These are phyloP conservation scores for Drosophila rellima DNA, from an alignment of 2,888 invertebrate species.

Conservation along the genomic window DNA sequence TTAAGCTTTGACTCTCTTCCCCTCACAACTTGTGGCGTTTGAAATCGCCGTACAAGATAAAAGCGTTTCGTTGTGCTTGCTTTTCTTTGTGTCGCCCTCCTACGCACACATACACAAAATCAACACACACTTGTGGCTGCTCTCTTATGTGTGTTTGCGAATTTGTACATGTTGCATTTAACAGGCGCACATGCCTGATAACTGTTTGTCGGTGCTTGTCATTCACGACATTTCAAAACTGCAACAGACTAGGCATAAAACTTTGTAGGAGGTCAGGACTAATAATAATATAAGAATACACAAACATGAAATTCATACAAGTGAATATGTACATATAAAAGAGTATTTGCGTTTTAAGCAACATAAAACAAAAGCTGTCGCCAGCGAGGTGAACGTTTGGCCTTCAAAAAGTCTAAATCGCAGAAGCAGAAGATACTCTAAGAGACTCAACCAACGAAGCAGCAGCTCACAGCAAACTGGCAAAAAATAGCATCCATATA, in stretches of 20 bases:
- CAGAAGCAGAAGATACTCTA: conserved; percentile 56
- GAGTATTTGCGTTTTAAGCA: conserved; percentile 1
- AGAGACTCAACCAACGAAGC: conserved; percentile 25
- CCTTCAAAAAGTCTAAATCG: conserved; percentile 73
- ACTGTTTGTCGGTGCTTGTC: conserved; percentile 5
- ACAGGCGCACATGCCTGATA: conserved; percentile 63
- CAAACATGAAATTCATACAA: not conserved
- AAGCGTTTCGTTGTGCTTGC: conserved; percentile 46
- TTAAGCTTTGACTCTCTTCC: conserved; percentile 31
- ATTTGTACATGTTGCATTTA: conserved; percentile 53
- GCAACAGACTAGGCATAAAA: conserved; percentile 1
- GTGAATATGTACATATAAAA: not conserved
- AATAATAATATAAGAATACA: not conserved
- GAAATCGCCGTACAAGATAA: conserved; percentile 36
- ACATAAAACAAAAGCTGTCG: conserved; percentile 34
- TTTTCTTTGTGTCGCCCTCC: conserved; percentile 39
- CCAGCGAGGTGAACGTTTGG: conserved; percentile 65
- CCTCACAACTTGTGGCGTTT: conserved; percentile 53
- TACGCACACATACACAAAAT: conserved; percentile 10
- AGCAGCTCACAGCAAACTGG: conserved; percentile 25
- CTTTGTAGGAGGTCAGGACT: conserved; percentile 55
- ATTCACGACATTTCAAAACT: not conserved
- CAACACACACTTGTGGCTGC: conserved; percentile 56
- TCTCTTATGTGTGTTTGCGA: conserved; percentile 34
- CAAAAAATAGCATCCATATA: conserved; percentile 30